Base-by-base conservation (phyloP, 2,113 vertebrate genomes). In the Cebidichthys violaceus region DNA sequence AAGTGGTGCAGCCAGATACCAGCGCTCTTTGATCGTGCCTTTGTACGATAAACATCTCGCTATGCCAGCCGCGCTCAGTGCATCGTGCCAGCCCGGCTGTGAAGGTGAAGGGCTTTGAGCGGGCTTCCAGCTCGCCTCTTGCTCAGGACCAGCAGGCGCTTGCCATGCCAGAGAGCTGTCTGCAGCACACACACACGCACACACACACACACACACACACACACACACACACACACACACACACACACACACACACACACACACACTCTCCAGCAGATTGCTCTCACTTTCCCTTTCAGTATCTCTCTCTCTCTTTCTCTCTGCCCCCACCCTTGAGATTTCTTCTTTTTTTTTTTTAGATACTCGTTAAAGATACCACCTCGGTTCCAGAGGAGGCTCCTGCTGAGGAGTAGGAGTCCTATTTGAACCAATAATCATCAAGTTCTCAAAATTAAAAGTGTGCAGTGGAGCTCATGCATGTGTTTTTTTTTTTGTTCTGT, bases 1-100 rank as follows among this genome's bases (percentile, higher is more conserved):
- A 96, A 95, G 95, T 83, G 88, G 86, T 92, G 82, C 79, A 93
- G 93, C 92, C 93, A 93, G 87, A 94, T 93, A 93, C 72, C 89
- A 83, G 86, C 87, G 82, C 89, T 90, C 94, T 96, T 95, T 96
- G 94, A 96, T 96, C 93, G 84, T 77, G 91, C 93, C 94, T 95
- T 95, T 94, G 93, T 95, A 92, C 94, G 94, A 94, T 94, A 95
- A 94, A 94, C 94, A 94, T 94, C 87, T 84, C 79, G 67, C 91
- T 59, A 83, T 92, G 93, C 94, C 95, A 95, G 86, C 92, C 91
- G 45, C 20, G 82, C 91, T 87, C 73, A 24, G 43, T 45, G 87
- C 67, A 37, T 67, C 77, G 81, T 90, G 92, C 92, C 92, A 91
- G 91, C 83, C 89, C 73, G 86, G 89, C 91, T 92, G 89, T 90